A percentile compares a stretch with the other conserved stretches of the same genome.
Conservation (phyloP, 2,797 vertebrate genomes). For the Coluber constrictor region DNA sequence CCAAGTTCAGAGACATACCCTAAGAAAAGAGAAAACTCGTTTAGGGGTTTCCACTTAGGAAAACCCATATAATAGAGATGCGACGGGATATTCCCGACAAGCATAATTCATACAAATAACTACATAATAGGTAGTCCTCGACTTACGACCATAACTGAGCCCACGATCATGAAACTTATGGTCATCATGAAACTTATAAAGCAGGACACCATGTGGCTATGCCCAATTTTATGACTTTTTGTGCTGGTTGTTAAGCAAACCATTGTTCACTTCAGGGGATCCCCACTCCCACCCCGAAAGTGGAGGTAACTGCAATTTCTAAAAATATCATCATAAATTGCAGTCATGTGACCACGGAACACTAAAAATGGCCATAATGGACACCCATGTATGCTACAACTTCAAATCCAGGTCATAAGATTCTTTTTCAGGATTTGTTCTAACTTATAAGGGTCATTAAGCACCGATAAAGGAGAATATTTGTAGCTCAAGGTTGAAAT, state of each 20-base stretch:
- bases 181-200: not conserved
- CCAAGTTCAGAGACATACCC: slow-evolving; percentile 99
- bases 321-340: not conserved
- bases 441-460: not conserved
- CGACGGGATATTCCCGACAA: not conserved
- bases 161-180: no score
- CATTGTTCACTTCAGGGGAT: not conserved
- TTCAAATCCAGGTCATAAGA: not conserved
- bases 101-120: not conserved
- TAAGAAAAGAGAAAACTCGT: slow-evolving; percentile 43
- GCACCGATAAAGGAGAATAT: not conserved
- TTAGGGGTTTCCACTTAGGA: not conserved
- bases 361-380: not conserved
- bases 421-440: not conserved
- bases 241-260: not conserved
- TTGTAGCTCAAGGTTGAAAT: not conserved
- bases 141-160: not conserved
- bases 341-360: not conserved
- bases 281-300: fast-evolving
- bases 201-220: not conserved
- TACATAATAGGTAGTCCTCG: not conserved
- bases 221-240: not conserved
- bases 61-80: fast-evolving
- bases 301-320: not conserved
- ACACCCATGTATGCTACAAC: not conserved